These are phyloP conservation scores for Lucinisca nassula DNA, from an alignment of 2,888 invertebrate species.

Conservation along the genomic window DNA sequence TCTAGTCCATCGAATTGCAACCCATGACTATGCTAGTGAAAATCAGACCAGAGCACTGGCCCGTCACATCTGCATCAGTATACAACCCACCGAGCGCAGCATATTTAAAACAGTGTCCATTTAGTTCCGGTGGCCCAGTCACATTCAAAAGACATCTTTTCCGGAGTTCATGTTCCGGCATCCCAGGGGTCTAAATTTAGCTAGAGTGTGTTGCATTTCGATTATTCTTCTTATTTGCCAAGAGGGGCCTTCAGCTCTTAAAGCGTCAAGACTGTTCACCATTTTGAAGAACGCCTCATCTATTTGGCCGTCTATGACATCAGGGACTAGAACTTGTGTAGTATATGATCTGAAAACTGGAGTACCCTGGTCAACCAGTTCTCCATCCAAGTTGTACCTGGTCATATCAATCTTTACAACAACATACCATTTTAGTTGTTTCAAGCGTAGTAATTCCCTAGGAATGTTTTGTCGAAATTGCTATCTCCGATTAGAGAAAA, in stretches of 20 bases:
- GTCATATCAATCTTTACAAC: background rate
- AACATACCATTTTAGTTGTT: conserved; percentile 12
- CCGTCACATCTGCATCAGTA: background rate
- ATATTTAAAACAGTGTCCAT: conserved; percentile 12
- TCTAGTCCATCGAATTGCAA: background rate
- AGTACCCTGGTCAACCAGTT: background rate
- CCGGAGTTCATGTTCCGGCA: background rate
- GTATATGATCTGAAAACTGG: background rate
- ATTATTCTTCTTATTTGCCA: background rate
- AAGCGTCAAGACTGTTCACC: background rate
- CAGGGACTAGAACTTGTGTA: background rate
- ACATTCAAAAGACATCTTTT: conserved; percentile 6
- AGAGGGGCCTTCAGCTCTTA: background rate
- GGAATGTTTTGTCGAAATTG: background rate
- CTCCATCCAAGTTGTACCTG: background rate
- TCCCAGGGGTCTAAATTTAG: conserved; percentile 6
- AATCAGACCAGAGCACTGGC: background rate
- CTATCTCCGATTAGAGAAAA: background rate
- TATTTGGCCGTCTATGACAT: background rate
- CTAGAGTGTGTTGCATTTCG: background rate
- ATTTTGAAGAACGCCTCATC: conserved; percentile 23
- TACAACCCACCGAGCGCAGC: conserved; percentile 5
- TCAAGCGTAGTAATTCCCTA: background rate
- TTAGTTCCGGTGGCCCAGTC: background rate
- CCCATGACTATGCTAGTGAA: background rate